Evolutionary conservation across 2,797 vertebrate species (phyloP).

Genomic region (Atherinosoma microstoma): DNA sequence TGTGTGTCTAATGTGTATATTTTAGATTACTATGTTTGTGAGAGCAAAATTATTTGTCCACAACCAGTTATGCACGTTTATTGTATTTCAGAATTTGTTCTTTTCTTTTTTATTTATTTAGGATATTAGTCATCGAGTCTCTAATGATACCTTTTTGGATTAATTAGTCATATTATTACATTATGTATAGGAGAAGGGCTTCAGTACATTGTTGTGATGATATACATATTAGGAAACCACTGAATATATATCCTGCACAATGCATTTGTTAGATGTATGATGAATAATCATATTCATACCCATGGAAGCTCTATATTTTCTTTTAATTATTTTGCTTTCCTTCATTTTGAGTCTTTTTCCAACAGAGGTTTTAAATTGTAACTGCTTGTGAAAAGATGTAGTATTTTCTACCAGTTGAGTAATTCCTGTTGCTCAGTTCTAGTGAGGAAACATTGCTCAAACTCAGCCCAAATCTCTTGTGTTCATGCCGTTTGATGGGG

Average conservation of each 20-base stretch:
- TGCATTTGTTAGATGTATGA: neutral
- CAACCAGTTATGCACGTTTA: too few species aligned
- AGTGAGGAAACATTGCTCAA: constrained; percentile 6
- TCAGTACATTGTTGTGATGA: neutral
- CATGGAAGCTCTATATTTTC: too few species aligned
- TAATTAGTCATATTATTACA: neutral
- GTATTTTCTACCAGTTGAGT: neutral
- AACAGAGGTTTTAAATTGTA: neutral
- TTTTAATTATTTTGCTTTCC: neutral
- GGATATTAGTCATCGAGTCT: neutral
- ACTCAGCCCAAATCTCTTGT: constrained; percentile 17
- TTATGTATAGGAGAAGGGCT: neutral
- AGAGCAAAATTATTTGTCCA: too few species aligned
- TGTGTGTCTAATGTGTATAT: too few species aligned
- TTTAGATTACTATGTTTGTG: too few species aligned
- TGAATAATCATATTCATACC: neutral
- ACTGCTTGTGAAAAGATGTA: neutral
- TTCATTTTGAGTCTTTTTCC: neutral
- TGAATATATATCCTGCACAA: neutral
- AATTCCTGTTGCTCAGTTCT: constrained; percentile 3
- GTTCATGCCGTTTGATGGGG: constrained; percentile 42
- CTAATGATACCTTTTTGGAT: neutral
- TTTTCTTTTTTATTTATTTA: too few species aligned
- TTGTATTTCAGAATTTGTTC: too few species aligned
- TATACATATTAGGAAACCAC: neutral